These are phyloP conservation scores for Drosophila putrida DNA, from an alignment of 2,888 invertebrate species.

Conservation along the genomic window DNA sequence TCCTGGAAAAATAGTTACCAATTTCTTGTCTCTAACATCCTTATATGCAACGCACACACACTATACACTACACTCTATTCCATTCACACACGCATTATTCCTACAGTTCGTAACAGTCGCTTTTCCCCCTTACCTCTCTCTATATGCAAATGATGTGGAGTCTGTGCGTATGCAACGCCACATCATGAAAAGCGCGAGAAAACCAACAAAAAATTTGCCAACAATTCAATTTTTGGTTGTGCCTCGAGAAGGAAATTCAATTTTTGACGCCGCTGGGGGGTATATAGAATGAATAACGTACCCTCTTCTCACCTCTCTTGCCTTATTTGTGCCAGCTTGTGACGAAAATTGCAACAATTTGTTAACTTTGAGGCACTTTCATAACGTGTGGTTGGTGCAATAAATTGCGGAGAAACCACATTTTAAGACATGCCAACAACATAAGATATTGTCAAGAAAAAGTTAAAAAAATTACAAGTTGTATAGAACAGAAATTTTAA, in stretches of 20 bases:
- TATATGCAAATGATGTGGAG: conserved; percentile 59
- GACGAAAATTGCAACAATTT: conserved; percentile 33
- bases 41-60: conserved; percentile 12
- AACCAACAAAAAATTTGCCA: neutral
- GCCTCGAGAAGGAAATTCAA: conserved; percentile 40
- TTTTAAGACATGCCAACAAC: neutral
- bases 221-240: conserved; percentile 42
- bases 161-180: conserved; percentile 37
- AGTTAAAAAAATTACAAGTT: neutral
- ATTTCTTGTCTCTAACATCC: conserved; percentile 55
- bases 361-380: conserved; percentile 7
- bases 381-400: neutral
- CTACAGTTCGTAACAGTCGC: neutral
- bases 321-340: conserved; percentile 5
- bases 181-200: conserved; percentile 11
- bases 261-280: conserved; percentile 34
- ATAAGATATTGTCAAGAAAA: neutral
- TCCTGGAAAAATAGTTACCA: conserved; percentile 32
- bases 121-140: conserved; percentile 7
- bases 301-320: too few species aligned
- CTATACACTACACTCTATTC: neutral
- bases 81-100: neutral
- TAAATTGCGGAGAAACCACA: neutral
- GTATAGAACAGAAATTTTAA: neutral
- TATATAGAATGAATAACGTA: neutral